These are phyloP conservation scores for Aptenodytes patagonicus DNA, from an alignment of 2,113 vertebrate genomes.

Conservation along the genomic window DNA sequence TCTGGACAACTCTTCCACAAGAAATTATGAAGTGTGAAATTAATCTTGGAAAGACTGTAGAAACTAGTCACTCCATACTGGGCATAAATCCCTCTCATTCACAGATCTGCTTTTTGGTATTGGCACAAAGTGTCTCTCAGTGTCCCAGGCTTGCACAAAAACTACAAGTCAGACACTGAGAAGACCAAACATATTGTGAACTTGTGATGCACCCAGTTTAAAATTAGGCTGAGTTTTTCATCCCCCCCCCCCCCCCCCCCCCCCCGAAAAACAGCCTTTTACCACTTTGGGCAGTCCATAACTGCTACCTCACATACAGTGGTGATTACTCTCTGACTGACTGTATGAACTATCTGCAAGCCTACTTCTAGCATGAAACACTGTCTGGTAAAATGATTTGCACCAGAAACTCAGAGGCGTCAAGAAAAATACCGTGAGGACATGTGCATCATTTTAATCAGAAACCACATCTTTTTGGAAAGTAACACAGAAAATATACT, in stretches of 20 bases:
- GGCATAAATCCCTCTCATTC: background rate
- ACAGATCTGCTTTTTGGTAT: background rate
- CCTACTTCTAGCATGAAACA: background rate
- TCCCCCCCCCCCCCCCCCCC: background rate
- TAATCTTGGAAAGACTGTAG: background rate
- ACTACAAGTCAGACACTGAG: background rate
- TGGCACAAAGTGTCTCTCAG: background rate
- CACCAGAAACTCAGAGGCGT: background rate
- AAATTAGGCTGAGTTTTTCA: background rate
- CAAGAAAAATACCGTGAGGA: background rate
- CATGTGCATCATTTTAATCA: background rate
- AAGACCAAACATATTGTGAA: background rate
- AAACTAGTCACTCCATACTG: background rate
- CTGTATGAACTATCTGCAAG: background rate
- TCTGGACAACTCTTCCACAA: background rate
- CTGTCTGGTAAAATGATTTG: background rate
- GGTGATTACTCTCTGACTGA: background rate
- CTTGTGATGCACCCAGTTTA: background rate
- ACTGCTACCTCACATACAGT: background rate
- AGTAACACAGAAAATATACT: background rate
- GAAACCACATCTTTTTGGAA: background rate
- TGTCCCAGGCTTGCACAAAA: background rate
- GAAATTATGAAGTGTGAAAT: conserved; percentile 22
- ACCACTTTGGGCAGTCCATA: background rate
- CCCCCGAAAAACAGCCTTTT: background rate